Percentiles rank a stretch among this genome's conserved stretches.
Evolutionary conservation across 2,113 vertebrate species (phyloP).

Genomic region (Struthio camelus): DNA sequence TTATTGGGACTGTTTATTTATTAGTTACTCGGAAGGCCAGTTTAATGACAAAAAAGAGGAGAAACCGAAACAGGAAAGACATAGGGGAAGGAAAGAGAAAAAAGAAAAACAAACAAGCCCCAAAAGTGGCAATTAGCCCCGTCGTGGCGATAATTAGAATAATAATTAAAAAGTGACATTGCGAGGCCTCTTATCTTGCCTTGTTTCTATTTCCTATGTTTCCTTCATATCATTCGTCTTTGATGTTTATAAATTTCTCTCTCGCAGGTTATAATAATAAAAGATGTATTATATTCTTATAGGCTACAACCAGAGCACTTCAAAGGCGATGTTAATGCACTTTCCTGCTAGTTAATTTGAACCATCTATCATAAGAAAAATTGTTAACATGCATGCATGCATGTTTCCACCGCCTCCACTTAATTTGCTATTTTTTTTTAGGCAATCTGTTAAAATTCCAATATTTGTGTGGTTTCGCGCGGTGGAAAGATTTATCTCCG

Average conservation of each 20-base stretch:
- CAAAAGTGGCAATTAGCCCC: constrained; percentile 22
- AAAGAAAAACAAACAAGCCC: not conserved
- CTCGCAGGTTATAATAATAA: constrained; percentile 74
- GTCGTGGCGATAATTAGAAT: constrained; percentile 22
- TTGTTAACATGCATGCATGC: constrained; percentile 71
- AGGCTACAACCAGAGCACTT: constrained; percentile 70
- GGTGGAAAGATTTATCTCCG: not conserved
- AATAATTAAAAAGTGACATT: constrained; percentile 48
- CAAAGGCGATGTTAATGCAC: constrained; percentile 75
- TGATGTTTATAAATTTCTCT: constrained; percentile 75
- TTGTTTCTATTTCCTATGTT: constrained; percentile 72
- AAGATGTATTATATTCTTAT: constrained; percentile 67
- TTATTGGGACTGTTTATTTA: constrained; percentile 61
- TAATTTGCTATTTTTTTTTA: constrained; percentile 72
- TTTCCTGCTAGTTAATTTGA: constrained; percentile 78
- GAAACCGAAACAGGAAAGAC: not conserved
- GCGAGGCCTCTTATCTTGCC: constrained; percentile 51
- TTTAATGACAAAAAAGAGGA: not conserved
- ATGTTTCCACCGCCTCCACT: constrained; percentile 68
- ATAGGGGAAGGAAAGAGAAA: too few species aligned
- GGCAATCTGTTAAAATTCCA: constrained; percentile 67
- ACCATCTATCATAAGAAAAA: constrained; percentile 79
- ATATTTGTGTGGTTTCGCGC: not conserved
- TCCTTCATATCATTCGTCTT: constrained; percentile 39
- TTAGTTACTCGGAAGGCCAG: not conserved